Conservation (phyloP, 1,140 invertebrate genomes). For the Pissodes strobi region DNA sequence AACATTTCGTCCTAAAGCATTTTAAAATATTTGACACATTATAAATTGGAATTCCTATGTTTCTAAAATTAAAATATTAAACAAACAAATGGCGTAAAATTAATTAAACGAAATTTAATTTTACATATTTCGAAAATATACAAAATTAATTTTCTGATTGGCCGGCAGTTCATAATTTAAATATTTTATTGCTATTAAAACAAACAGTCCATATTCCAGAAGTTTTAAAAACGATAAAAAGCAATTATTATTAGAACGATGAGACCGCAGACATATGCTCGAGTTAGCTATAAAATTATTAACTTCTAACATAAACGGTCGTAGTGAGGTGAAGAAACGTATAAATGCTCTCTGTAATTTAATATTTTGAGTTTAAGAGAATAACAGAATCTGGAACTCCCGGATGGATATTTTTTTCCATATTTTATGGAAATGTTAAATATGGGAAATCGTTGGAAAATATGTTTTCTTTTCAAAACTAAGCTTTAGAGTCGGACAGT, state of each 20-base stretch:
- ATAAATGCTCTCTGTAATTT: not conserved
- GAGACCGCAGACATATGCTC: conserved; percentile 30
- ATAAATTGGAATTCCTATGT: conserved; percentile 19
- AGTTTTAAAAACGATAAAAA: conserved; percentile 37
- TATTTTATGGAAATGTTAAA: too few relatives aligned
- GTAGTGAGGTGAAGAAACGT: conserved; percentile 13
- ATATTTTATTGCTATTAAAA: conserved; percentile 38
- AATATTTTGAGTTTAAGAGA: conserved; percentile 2
- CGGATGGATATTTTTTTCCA: not conserved
- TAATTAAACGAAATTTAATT: conserved; percentile 36
- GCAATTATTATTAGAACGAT: conserved; percentile 36
- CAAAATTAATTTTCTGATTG: conserved; percentile 18
- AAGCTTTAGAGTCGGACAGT: too few relatives aligned
- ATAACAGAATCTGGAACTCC: not conserved
- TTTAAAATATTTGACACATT: conserved; percentile 26
- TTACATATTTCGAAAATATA: conserved; percentile 36
- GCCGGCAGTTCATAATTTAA: conserved; percentile 32
- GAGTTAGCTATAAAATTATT: conserved; percentile 25
- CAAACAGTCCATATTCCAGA: conserved; percentile 31
- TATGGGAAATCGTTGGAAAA: too few relatives aligned
- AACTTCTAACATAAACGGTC: conserved; percentile 17
- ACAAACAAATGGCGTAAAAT: conserved; percentile 28
- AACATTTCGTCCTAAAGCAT: too few relatives aligned
- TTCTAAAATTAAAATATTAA: conserved; percentile 37
- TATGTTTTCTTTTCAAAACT: too few relatives aligned